These are phyloP conservation scores for Drosophila meridionalis DNA, from an alignment of 2,888 invertebrate species.

Conservation along the genomic window DNA sequence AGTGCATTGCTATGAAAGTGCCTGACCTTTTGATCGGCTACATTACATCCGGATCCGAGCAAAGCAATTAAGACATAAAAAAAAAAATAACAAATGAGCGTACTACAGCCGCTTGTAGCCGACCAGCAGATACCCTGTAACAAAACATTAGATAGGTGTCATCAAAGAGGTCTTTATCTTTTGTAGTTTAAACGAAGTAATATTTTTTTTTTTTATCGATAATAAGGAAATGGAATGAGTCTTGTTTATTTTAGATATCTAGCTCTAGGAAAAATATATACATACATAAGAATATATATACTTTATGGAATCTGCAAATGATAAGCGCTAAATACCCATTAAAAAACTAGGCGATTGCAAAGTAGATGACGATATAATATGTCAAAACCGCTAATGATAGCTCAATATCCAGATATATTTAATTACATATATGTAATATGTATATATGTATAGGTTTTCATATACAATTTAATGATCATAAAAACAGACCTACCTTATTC, in stretches of 20 bases:
- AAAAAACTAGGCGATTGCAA: not conserved
- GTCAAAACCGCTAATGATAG: not conserved
- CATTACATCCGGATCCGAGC: constrained; percentile 9
- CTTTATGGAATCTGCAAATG: too few relatives aligned
- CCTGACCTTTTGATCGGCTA: constrained; percentile 37
- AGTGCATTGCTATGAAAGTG: constrained; percentile 9
- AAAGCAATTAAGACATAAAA: not conserved
- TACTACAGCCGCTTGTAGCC: accelerated
- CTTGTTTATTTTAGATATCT: not conserved
- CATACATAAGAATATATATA: too few relatives aligned
- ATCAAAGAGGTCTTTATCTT: not conserved
- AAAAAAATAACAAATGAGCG: not conserved
- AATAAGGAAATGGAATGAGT: not conserved
- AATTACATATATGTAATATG: not conserved
- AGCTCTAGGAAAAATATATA: too few relatives aligned
- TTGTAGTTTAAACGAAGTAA: not conserved
- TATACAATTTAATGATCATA: not conserved
- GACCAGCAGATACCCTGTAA: not conserved
- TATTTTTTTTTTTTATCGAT: not conserved
- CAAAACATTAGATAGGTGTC: too few relatives aligned
- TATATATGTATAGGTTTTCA: not conserved
- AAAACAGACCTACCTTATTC: constrained; percentile 8
- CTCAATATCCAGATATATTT: not conserved
- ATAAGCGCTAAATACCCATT: not conserved
- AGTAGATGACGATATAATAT: constrained; percentile 8